Base-by-base conservation (phyloP, 2,888 invertebrate genomes). In the Nasonia oneida region DNA sequence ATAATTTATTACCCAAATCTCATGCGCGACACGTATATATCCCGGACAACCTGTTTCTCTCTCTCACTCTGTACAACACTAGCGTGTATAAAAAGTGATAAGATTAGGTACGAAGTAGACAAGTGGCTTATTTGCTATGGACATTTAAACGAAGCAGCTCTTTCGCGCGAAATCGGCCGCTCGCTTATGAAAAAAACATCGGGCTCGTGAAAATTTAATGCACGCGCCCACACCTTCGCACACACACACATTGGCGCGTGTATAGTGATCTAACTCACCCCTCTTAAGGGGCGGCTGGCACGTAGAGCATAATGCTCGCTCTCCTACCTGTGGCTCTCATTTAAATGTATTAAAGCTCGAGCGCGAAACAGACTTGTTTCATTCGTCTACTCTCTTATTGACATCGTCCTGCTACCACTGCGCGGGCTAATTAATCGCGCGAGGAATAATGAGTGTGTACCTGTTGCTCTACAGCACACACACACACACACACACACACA, bases 301-400 rank as follows among this genome's bases (percentile, higher is more conserved):
- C 91, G 91, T 91, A 91, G 91, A 89, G 91, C 90, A 91, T 91
- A 92, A 91, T 91, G 89, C 90, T 90, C 37, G 37, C 37, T 37
- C 37, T 37, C 91, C 92, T 92, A 92, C 92, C 92, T 92, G 91
- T 93, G 90, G 92, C 92, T 93, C 91, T 91, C 90, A 92, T 93
- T 93, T 91, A 90, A 92, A 92, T 93, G 91, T 91, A 92, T 90
- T 89, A 91, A 91, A 92, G 90, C 90, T 90, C 50, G 33, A 57
- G 39, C 50, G 79, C 29, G 74, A 84, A 84, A 79, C 23, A 86
- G 87, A 83, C 88, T 89, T 89, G 88, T 89, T 90, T 88, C 87
- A 88, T 89, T 88, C 86, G 82, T 42, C 61, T 86, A 86, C 88
- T 89, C 88, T 89, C 83, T 89, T 89, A 90, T 90, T 89, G 90